Conservation (phyloP, 1,140 invertebrate species). For the Dendrolimus kikuchii region DNA sequence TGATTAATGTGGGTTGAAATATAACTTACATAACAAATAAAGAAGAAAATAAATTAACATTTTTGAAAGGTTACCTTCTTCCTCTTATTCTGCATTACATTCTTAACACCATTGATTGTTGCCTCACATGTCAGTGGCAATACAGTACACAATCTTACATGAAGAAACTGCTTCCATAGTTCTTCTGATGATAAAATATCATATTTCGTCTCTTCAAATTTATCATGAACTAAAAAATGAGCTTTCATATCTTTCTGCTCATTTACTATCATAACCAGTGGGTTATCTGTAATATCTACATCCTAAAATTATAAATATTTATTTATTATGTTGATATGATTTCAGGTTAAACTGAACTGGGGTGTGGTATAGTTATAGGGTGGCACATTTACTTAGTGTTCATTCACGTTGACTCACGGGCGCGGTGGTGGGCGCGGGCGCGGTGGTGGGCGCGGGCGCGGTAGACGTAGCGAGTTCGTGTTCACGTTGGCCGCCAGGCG, state of each 20-base stretch:
- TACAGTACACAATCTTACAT: conserved; percentile 74
- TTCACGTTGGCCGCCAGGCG: too few relatives aligned
- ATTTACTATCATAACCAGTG: conserved; percentile 77
- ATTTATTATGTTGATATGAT: neutral
- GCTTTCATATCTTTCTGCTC: conserved; percentile 74
- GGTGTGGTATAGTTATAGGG: too few relatives aligned
- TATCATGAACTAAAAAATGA: conserved; percentile 80
- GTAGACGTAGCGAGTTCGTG: too few relatives aligned
- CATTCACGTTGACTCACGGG: too few relatives aligned
- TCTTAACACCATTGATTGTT: conserved; percentile 69
- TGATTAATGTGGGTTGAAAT: too few relatives aligned
- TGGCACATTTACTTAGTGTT: too few relatives aligned
- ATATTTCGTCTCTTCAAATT: conserved; percentile 76
- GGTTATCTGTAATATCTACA: conserved; percentile 84
- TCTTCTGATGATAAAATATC: conserved; percentile 76
- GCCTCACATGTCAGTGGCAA: conserved; percentile 72
- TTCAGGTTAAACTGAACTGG: too few relatives aligned
- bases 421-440: too few relatives aligned
- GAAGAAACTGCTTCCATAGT: conserved; percentile 78
- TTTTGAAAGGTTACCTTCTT: conserved; percentile 63
- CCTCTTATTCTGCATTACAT: conserved; percentile 71
- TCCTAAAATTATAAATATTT: conserved; percentile 61
- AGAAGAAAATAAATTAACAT: conserved; percentile 3
- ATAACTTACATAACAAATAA: too few relatives aligned
- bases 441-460: too few relatives aligned